These are phyloP conservation scores for Xanthia icteritia DNA, from an alignment of 2,888 invertebrate species.

Conservation along the genomic window DNA sequence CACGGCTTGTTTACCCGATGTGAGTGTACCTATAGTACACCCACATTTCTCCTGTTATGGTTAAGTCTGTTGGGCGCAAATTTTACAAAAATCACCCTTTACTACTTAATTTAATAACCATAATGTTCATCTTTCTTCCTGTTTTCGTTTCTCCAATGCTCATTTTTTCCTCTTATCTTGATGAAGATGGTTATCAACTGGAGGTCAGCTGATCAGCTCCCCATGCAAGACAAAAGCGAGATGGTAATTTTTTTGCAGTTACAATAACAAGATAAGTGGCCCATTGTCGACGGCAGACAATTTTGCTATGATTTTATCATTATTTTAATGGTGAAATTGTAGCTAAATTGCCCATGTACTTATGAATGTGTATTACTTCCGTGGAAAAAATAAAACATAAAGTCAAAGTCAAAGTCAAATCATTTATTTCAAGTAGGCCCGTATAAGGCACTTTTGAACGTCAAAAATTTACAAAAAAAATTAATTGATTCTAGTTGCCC, in stretches of 20 bases:
- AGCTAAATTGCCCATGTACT: conserved; percentile 41
- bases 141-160: not conserved
- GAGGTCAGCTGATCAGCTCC: conserved; percentile 1
- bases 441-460: too few relatives aligned
- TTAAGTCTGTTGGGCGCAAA: not conserved
- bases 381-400: conserved; percentile 23
- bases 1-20: too few relatives aligned
- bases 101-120: not conserved
- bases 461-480: too few relatives aligned
- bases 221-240: conserved; percentile 30
- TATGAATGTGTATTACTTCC: conserved; percentile 25
- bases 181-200: not conserved
- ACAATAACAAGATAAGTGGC: conserved; percentile 54
- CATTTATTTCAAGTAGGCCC: too few relatives aligned
- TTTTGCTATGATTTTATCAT: conserved; percentile 60
- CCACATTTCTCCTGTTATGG: too few relatives aligned
- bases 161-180: not conserved
- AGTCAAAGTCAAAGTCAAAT: too few relatives aligned
- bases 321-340: conserved; percentile 61
- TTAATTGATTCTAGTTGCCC: too few relatives aligned
- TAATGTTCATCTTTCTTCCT: not conserved
- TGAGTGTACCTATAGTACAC: too few relatives aligned
- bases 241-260: conserved; percentile 51
- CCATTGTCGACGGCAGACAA: conserved; percentile 51
- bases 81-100: not conserved